Evolutionary conservation across 1,140 invertebrate species (phyloP), one percentile per base, ranked within the genome.

Genomic region (Maconellicoccus hirsutus): DNA sequence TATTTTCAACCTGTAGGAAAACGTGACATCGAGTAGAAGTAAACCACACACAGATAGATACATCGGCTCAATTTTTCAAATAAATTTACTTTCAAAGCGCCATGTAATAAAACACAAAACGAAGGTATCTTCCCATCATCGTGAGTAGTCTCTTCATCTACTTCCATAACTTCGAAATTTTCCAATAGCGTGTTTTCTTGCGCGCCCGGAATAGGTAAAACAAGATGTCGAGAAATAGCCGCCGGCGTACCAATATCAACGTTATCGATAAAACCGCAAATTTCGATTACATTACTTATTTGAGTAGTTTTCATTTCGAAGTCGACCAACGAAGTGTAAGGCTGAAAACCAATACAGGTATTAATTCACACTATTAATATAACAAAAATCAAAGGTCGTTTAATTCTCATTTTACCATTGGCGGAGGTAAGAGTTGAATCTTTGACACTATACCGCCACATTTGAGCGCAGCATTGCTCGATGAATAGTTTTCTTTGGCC

Each of bases 81-180:
- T 52, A 6, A 16, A 29, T 71, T 27, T 81, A 91, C 90, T 82
- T 97, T 98, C 3, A 98, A 81, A 70, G 94, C 93, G 16, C 94
- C 95, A 80, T 98, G 96, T 10, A 98, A 81, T 7, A 98, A 79
- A 4, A 97, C 94, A 80, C 94, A 96, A 78, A 98, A 94, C 12
- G 93, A 93, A 0, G 93, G 89, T 63, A 85, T 81, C 80, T 88
- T 90, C 72, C 92, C 89, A 75, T 94, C 90, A 79, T 94, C 89
- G 61, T 82, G 81, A 16, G 19, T 6, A 19, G 77, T 78, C 61
- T 85, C 84, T 25, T 86, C 84, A 69, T 88, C 86, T 3, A 80
- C 79, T 70, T 82, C 80, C 26, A 82, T 79, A 70, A 85, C 84
- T 6, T 81, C 80, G n/a, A 79, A 78, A 39, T 77, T 77, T 42